Conservation (phyloP, 2,797 vertebrate species). For the Kryptolebias ocellatus region DNA sequence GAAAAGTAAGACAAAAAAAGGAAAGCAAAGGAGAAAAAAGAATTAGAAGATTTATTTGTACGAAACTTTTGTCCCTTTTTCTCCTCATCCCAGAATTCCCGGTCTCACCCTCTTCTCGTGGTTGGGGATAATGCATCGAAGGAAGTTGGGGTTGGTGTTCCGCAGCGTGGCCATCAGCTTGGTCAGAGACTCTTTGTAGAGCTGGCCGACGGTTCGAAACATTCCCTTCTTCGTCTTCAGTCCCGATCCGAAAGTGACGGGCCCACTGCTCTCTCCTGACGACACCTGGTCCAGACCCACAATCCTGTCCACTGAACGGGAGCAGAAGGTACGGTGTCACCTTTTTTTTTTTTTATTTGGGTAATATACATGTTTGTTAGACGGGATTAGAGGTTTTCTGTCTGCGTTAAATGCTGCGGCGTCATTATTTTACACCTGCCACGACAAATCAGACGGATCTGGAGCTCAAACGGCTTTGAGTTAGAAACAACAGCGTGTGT, state of each 20-base stretch:
- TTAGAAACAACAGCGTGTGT: conserved; percentile 1
- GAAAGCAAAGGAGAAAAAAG: conserved; percentile 8
- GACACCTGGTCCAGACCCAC: conserved; percentile 91
- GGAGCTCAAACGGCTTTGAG: conserved; percentile 19
- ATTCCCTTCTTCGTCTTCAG: conserved; percentile 92
- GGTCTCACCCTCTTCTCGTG: conserved; percentile 89
- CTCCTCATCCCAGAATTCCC: background rate
- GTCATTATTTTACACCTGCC: conserved; percentile 33
- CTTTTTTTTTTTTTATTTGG: conserved; percentile 6
- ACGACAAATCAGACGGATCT: conserved; percentile 35
- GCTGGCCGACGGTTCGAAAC: conserved; percentile 93
- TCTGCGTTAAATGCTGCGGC: conserved; percentile 5
- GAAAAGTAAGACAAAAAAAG: background rate
- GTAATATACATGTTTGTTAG: conserved; percentile 4
- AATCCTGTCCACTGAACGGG: conserved; percentile 88
- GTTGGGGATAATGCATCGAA: conserved; percentile 93
- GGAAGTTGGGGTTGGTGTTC: conserved; percentile 94
- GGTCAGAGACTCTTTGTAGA: conserved; percentile 92
- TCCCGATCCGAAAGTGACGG: conserved; percentile 83
- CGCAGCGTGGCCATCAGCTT: conserved; percentile 93
- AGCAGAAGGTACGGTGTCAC: conserved; percentile 9
- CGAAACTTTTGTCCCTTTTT: background rate
- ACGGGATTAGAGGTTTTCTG: conserved; percentile 10
- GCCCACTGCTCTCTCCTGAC: conserved; percentile 83
- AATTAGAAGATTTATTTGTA: background rate